These are phyloP conservation scores for Carpatolechia fugitivella DNA, from an alignment of 2,888 invertebrate genomes.

Conservation along the genomic window DNA sequence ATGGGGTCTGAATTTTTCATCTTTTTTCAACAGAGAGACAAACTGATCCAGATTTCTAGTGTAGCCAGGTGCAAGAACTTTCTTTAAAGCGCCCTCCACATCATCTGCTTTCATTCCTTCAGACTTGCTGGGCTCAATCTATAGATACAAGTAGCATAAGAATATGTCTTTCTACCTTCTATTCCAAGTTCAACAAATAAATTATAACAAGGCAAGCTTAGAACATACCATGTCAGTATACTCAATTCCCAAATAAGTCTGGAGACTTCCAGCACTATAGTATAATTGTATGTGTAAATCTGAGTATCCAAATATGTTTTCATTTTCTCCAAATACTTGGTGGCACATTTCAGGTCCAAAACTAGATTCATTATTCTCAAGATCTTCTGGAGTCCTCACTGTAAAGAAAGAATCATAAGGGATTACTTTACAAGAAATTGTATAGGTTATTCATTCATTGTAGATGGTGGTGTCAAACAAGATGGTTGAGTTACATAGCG, in stretches of 20 bases:
- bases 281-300: constrained; percentile 88
- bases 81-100: constrained; percentile 83
- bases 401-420: constrained; percentile 25
- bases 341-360: constrained; percentile 94
- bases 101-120: constrained; percentile 86
- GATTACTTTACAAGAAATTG: not conserved
- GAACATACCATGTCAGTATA: constrained; percentile 82
- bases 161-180: no score
- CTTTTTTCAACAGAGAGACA: constrained; percentile 82
- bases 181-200: no score
- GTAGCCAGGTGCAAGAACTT: constrained; percentile 85
- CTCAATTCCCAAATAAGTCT: constrained; percentile 88
- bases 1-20: constrained; percentile 87
- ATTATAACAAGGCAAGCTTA: no score
- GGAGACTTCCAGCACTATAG: constrained; percentile 89
- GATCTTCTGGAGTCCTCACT: constrained; percentile 82
- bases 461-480: no score
- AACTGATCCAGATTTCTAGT: constrained; percentile 87
- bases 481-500: not conserved
- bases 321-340: constrained; percentile 94
- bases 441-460: not conserved
- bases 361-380: constrained; percentile 80
- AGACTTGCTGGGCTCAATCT: constrained; percentile 78
- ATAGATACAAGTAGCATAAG: constrained; percentile 19
- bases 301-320: constrained; percentile 96